Conservation (phyloP, 2,113 vertebrate species). For the Melospiza georgiana region DNA sequence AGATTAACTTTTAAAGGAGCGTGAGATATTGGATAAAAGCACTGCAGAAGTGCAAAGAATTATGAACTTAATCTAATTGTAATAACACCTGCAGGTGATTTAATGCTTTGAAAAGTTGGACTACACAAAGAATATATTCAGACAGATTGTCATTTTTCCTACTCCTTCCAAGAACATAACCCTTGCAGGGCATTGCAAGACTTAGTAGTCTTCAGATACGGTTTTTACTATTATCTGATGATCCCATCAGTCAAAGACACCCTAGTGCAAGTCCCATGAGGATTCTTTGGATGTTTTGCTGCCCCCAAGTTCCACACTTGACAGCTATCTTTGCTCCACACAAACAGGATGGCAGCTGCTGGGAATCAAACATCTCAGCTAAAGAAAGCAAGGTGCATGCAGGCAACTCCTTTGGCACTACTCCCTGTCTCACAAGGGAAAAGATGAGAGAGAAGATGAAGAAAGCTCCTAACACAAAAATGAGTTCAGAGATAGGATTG, state of each 20-base stretch:
- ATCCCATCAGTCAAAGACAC: background rate
- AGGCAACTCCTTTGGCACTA: background rate
- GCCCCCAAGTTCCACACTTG: background rate
- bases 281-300: background rate
- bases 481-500: background rate
- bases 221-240: background rate
- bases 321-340: background rate
- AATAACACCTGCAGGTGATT: background rate
- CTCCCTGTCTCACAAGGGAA: background rate
- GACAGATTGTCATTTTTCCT: background rate
- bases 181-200: background rate
- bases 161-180: background rate
- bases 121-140: background rate
- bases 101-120: background rate
- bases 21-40: background rate
- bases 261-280: background rate
- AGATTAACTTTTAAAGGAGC: background rate
- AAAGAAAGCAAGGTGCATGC: accelerated
- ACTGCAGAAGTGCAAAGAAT: background rate
- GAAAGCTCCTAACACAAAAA: background rate
- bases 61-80: background rate
- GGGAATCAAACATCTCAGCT: background rate
- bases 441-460: background rate
- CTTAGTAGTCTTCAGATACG: background rate
- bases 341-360: background rate